Percentiles rank a stretch among this genome's conserved stretches.
phyloP scores from a whole-genome alignment of 2,797 vertebrate species.

The Danio albolineatus region DNA sequence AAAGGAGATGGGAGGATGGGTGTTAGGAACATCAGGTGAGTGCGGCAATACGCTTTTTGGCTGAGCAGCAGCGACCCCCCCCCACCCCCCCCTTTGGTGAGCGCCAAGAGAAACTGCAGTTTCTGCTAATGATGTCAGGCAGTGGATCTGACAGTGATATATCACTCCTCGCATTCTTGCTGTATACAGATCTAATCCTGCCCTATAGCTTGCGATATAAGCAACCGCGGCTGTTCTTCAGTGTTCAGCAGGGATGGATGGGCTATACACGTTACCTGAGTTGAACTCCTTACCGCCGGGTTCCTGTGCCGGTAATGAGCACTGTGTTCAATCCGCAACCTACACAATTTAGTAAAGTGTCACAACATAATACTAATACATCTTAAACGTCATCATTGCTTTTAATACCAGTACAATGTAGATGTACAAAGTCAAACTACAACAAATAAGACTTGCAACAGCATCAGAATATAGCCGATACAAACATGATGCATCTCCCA shows the following conservation, averaged over 20 bases:
- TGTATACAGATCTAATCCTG: conserved; percentile 50
- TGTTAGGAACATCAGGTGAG: conserved; percentile 82
- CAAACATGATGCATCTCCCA: neutral
- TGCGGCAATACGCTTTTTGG: conserved; percentile 79
- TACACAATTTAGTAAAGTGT: neutral
- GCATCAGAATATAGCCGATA: neutral
- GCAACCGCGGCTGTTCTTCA: neutral
- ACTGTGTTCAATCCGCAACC: neutral
- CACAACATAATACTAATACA: neutral
- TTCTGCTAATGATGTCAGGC: conserved; percentile 80
- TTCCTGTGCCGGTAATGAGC: conserved; percentile 16
- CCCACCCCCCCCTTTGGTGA: conserved; percentile 59
- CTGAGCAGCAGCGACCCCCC: conserved; percentile 68
- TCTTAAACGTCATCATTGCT: neutral
- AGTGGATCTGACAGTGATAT: conserved; percentile 66
- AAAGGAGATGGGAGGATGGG: conserved; percentile 32
- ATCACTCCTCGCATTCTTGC: conserved; percentile 52
- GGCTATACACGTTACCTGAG: conserved; percentile 24
- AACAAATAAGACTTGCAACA: neutral
- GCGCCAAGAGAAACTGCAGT: conserved; percentile 78
- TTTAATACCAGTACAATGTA: neutral
- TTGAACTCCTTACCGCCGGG: conserved; percentile 21
- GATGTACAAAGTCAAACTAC: neutral
- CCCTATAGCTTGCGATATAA: conserved; percentile 17
- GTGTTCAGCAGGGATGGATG: conserved; percentile 19